phyloP scores from a whole-genome alignment of 2,888 invertebrate genomes.

The Podabrus alpinus region DNA sequence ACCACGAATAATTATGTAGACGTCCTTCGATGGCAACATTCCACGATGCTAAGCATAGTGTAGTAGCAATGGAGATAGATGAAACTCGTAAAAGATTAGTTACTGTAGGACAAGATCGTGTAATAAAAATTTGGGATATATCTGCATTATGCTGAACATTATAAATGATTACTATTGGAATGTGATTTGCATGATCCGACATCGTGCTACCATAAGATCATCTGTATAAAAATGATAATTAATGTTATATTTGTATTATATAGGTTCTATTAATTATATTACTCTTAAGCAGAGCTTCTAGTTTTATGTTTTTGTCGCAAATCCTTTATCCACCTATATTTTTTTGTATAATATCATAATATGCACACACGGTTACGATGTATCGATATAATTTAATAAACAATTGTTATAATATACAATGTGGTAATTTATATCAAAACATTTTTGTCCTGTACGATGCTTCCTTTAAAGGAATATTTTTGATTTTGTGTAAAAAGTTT shows the following conservation, averaged over 20 bases:
- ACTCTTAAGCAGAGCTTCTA: constrained; percentile 9
- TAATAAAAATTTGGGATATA: constrained; percentile 93
- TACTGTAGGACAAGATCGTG: constrained; percentile 92
- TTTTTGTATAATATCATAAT: neutral
- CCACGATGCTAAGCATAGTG: constrained; percentile 93
- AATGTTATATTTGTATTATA: constrained; percentile 50
- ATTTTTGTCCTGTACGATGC: neutral
- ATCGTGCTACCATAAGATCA: constrained; percentile 47
- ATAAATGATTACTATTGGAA: constrained; percentile 41
- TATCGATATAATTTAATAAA: constrained; percentile 3
- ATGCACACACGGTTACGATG: neutral
- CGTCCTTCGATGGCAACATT: constrained; percentile 91
- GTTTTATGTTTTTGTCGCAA: constrained; percentile 5
- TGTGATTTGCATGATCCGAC: constrained; percentile 49
- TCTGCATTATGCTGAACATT: constrained; percentile 59
- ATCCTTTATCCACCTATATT: neutral
- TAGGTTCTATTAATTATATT: constrained; percentile 40
- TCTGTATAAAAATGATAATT: constrained; percentile 40
- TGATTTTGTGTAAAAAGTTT: too few species aligned
- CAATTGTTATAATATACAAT: neutral
- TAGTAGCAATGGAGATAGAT: constrained; percentile 87
- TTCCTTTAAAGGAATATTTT: neutral
- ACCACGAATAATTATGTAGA: constrained; percentile 57
- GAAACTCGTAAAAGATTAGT: constrained; percentile 85
- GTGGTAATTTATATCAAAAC: neutral